Evolutionary conservation across 2,888 invertebrate genomes (phyloP).

Genomic region (Microctonus brassicae): DNA sequence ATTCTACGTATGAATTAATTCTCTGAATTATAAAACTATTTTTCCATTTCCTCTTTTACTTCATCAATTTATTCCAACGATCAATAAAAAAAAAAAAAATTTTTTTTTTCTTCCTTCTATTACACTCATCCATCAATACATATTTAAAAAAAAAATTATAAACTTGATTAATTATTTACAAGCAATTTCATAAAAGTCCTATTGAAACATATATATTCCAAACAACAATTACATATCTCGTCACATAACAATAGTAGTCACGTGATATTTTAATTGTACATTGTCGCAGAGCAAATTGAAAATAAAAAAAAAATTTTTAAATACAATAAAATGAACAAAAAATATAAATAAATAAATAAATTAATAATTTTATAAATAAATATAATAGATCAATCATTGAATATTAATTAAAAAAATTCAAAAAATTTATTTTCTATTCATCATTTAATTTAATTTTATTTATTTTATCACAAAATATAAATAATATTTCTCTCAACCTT

Average conservation of each 20-base stretch:
- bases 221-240: neutral
- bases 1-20: neutral
- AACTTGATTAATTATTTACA: neutral
- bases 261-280: neutral
- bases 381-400: conserved; percentile 9
- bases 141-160: neutral
- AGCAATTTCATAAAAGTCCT: neutral
- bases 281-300: neutral
- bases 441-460: no score
- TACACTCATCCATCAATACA: no score
- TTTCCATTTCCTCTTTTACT: no score
- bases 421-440: neutral
- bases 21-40: neutral
- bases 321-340: neutral
- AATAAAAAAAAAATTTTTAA: neutral
- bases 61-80: no score
- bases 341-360: neutral
- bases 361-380: no score
- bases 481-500: conserved; percentile 40
- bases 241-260: neutral
- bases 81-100: no score
- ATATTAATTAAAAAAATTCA: neutral
- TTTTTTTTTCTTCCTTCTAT: no score
- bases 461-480: neutral
- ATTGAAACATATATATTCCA: neutral